Evolutionary conservation across 2,888 invertebrate genomes (phyloP), one percentile per base, ranked within the genome.

Genomic region (Zonitis immaculata): DNA sequence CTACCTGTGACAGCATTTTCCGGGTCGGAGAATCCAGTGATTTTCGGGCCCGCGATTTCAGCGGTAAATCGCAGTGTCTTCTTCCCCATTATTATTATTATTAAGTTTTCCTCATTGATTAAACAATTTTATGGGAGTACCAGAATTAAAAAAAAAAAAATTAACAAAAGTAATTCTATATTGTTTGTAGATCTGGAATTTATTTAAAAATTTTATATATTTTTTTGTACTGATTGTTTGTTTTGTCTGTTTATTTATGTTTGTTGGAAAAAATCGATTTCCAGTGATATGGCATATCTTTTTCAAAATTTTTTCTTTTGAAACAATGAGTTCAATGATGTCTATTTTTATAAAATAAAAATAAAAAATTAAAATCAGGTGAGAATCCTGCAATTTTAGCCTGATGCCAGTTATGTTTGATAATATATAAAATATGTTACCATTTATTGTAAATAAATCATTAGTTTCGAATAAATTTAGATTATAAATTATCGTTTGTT

Each of bases 1-100:
- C 63, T 83, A 82, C 68, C 81, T 83, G 79, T 84, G 83, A 84
- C 81, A 80, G 73, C 76, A 79, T 70, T 78, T 79, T 64, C 78
- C 78, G 72, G 79, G 79, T 70, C 79, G 79, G 61, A 72, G 74
- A 61, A 67, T 69, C 59, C 66, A 68, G 63, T 64, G 62, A 56
- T 58, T 56, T 61, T 63, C 65, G 66, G 57, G 64, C 64, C 63
- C 57, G 45, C 58, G 60, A 58, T 57, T 54, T 25, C 32, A 54
- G 27, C 52, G 51, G 48, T 56, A 49, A 47, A 44, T 45, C 27
- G 16, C 14, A 26, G 44, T 44, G 22, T 14, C 16, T 30, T 16
- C 8, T 32, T 32, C 1, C 1, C 3, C 9, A 16, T 39, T 35
- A 16, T 35, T 35, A 8, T 9, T 8, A 27, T 16, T 35, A 16